Percentiles rank a stretch among this genome's conserved stretches.
Conservation (phyloP, 2,888 invertebrate genomes). For the Andrena fulva region DNA sequence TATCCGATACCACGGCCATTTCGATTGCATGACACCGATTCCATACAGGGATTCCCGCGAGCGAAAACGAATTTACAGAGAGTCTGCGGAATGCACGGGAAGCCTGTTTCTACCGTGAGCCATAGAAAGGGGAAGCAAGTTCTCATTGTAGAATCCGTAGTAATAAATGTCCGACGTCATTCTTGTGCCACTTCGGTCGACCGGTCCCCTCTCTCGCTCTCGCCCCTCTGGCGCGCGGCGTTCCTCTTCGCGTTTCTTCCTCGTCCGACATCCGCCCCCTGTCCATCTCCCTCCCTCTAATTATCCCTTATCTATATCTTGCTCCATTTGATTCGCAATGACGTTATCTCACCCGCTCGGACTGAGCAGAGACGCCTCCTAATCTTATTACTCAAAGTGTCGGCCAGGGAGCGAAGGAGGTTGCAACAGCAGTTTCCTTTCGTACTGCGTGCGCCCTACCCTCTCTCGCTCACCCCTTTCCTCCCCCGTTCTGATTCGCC, state of each 20-base stretch:
- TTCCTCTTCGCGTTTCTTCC: conserved; percentile 65
- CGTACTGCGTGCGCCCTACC: conserved; percentile 66
- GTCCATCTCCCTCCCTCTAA: conserved; percentile 82
- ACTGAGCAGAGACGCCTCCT: conserved; percentile 76
- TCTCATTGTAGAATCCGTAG: conserved; percentile 77
- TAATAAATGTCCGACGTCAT: conserved; percentile 82
- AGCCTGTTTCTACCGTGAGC: conserved; percentile 26
- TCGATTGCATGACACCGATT: conserved; percentile 36
- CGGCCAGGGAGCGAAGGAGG: conserved; percentile 78
- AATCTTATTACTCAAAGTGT: conserved; percentile 84
- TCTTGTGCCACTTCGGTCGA: conserved; percentile 66
- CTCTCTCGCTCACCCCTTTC: conserved; percentile 4
- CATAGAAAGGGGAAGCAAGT: conserved; percentile 49
- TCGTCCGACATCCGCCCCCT: conserved; percentile 54
- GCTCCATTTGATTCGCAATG: conserved; percentile 84
- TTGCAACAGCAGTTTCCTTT: conserved; percentile 78
- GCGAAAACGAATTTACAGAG: conserved; percentile 37
- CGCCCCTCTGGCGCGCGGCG: conserved; percentile 43
- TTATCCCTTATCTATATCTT: conserved; percentile 84
- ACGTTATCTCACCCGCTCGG: conserved; percentile 82
- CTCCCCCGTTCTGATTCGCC: conserved; percentile 22
- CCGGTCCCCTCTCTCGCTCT: conserved; percentile 54
- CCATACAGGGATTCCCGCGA: conserved; percentile 14
- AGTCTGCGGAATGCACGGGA: conserved; percentile 24
- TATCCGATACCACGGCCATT: conserved; percentile 21